Base-by-base conservation (phyloP, 2,888 invertebrate species). In the Nemotelus nigrinus region DNA sequence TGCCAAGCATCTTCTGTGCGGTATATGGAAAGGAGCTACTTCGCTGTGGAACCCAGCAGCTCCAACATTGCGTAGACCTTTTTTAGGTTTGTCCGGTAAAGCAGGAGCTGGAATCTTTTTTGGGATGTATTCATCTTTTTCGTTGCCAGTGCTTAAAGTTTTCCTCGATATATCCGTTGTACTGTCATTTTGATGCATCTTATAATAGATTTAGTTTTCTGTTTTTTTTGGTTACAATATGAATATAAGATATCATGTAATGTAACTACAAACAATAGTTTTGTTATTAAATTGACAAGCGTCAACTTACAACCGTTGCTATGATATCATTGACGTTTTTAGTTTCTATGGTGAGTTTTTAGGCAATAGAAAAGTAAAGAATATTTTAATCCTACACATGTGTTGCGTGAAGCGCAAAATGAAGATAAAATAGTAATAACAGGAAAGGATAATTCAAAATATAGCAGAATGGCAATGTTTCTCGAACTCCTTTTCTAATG, bases 1-100 rank as follows among this genome's bases (percentile, higher is more conserved):
- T 81, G 91, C 90, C 79, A 92, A 83, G 44, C 92, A 84, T 81
- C 90, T 90, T 81, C 89, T 90, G 82, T 91, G 91, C 0, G 91
- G 91, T 77, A 90, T 84, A 82, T 91, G 90, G 82, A 91, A 91
- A 4, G 90, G 89, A 67, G 78, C 78, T 55, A 44, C 44, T 2
- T 41, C 7, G 39, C 44, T 44, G 6, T 57, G 57, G 10, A 71
- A 57, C n/a, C 41, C 43, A 2, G 55, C 5, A 8, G 55, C 43
- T 7, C 57, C 71, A 10, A 71, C 71, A 43, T 39, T 8, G 4
- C 55, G 57, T 4, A 44, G 71, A 3, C 43, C 50, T 43, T 71
- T 71, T 55, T 53, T 71, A 3, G 71, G 55, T n/a, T 7, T 5
- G 44, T 71, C 71, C 41, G 53, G 71, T n/a, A 71, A 2, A 2